These are phyloP conservation scores for Propithecus deckenii DNA, from an alignment of 2,797 vertebrate genomes.

Conservation along the genomic window DNA sequence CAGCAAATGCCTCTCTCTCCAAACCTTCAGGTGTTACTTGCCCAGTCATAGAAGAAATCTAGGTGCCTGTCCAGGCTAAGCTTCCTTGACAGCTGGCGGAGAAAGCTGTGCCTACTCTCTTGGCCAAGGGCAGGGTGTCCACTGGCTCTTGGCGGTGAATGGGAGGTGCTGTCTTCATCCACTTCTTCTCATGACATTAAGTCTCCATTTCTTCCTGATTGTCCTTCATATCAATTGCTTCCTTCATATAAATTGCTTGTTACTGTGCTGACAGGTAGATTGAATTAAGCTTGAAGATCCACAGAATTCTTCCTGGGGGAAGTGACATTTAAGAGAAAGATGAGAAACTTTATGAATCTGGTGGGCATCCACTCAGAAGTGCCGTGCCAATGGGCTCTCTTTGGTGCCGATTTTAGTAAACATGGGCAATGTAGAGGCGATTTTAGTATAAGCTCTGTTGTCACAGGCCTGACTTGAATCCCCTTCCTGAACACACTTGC, in stretches of 20 bases:
- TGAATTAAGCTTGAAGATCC: neutral
- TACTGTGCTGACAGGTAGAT: neutral
- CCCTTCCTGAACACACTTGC: neutral
- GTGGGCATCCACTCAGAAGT: neutral
- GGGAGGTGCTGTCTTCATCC: neutral
- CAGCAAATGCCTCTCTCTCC: neutral
- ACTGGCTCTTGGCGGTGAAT: neutral
- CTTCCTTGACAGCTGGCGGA: neutral
- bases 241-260: neutral
- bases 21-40: neutral
- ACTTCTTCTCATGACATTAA: neutral
- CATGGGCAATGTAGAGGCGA: neutral
- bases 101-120: neutral
- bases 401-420: neutral
- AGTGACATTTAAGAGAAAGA: neutral
- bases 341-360: neutral
- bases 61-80: neutral
- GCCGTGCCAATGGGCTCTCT: neutral
- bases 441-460: accelerated
- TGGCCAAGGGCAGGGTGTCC: neutral
- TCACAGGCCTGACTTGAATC: neutral
- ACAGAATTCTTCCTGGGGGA: neutral
- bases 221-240: neutral
- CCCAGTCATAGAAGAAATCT: neutral
- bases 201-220: neutral